A percentile compares a stretch with the other conserved stretches of the same genome.
Evolutionary conservation across 2,113 vertebrate genomes (phyloP).

Genomic region (Petrocephalus zakoni): DNA sequence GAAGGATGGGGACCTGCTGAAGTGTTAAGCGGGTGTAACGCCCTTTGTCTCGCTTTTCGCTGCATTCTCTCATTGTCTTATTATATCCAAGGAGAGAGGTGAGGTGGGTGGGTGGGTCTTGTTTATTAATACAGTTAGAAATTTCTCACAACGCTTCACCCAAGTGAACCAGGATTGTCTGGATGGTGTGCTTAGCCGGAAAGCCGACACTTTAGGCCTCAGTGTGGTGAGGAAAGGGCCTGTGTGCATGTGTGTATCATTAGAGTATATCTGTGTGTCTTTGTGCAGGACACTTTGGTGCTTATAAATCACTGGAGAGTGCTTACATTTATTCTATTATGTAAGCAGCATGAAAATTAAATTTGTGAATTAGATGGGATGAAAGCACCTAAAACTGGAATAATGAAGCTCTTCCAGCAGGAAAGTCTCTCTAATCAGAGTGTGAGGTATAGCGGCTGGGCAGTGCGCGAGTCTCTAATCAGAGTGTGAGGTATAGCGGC

Average conservation of each 20-base stretch:
- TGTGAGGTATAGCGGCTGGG: neutral
- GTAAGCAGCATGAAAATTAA: neutral
- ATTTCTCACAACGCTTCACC: conserved; percentile 75
- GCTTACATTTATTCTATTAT: neutral
- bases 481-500: neutral
- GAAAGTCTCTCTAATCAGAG: neutral
- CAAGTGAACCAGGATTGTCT: conserved; percentile 64
- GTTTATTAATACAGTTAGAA: conserved; percentile 68
- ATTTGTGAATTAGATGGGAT: neutral
- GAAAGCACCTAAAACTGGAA: neutral
- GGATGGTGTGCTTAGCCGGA: conserved; percentile 57
- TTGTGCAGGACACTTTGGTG: neutral
- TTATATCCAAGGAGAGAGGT: conserved; percentile 21
- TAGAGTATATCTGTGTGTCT: neutral
- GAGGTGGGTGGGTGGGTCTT: conserved; percentile 10
- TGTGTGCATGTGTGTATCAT: neutral
- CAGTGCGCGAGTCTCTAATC: neutral
- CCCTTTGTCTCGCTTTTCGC: conserved; percentile 31
- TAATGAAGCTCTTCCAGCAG: neutral
- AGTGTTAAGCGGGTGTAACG: conserved; percentile 63
- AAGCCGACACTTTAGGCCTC: conserved; percentile 71
- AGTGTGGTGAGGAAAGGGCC: conserved; percentile 45
- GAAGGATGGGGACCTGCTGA: conserved; percentile 44
- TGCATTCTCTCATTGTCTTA: conserved; percentile 22
- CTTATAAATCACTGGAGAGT: neutral